Evolutionary conservation across 2,113 vertebrate species (phyloP).

Genomic region (Myrmecobius fasciatus): DNA sequence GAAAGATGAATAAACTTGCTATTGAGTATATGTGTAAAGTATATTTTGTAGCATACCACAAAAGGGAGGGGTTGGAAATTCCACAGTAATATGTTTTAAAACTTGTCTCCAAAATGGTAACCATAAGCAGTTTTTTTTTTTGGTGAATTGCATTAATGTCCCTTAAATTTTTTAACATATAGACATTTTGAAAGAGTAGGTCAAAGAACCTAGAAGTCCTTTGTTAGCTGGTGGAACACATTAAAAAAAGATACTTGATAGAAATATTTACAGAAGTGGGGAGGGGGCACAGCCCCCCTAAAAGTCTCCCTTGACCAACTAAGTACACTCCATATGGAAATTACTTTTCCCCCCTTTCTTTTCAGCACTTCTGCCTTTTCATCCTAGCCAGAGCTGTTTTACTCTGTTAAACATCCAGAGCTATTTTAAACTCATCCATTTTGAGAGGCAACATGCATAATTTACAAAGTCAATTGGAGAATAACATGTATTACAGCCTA

Average conservation of each 20-base stretch:
- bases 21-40: slow-evolving; percentile 3
- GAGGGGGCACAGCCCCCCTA: neutral
- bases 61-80: neutral
- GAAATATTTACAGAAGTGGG: slow-evolving; percentile 30
- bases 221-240: slow-evolving; percentile 17
- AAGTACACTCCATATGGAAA: slow-evolving; percentile 9
- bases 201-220: neutral
- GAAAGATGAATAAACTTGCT: slow-evolving; percentile 7
- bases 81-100: slow-evolving; percentile 16
- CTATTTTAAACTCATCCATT: slow-evolving; percentile 19
- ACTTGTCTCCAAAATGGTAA: neutral
- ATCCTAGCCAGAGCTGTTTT: neutral
- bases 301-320: neutral
- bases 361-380: neutral
- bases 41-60: neutral
- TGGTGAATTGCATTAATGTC: neutral
- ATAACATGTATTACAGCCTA: neutral
- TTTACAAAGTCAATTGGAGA: slow-evolving; percentile 24
- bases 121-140: neutral
- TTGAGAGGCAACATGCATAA: neutral
- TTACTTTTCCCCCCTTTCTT: neutral
- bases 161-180: neutral
- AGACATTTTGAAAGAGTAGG: neutral
- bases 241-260: neutral
- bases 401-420: neutral